A percentile compares a stretch with the other conserved stretches of the same genome.
Evolutionary conservation across 2,113 vertebrate species (phyloP).

Genomic region (Sterrhoptilus dennistouni): DNA sequence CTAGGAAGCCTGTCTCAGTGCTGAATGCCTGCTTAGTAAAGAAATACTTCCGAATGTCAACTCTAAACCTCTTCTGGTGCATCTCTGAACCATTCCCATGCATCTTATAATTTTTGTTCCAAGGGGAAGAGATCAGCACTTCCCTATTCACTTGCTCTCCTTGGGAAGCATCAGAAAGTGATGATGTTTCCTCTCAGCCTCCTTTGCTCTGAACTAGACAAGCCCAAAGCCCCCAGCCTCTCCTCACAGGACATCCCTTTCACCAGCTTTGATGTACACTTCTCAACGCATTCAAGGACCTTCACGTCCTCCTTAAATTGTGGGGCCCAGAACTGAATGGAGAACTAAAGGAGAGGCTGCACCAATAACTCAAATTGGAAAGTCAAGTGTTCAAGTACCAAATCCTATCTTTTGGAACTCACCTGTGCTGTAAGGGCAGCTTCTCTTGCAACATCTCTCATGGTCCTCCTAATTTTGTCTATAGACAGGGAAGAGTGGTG

Average conservation of each 20-base stretch:
- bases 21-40: neutral
- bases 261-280: neutral
- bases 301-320: neutral
- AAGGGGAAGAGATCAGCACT: neutral
- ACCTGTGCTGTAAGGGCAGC: neutral
- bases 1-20: neutral
- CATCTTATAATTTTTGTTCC: neutral
- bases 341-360: neutral
- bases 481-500: neutral
- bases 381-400: rapidly evolving
- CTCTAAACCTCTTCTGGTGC: neutral
- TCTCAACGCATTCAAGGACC: neutral
- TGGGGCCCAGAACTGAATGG: neutral
- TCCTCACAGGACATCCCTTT: neutral
- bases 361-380: neutral
- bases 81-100: neutral
- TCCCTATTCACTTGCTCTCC: neutral
- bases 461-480: neutral
- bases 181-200: neutral
- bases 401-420: neutral
- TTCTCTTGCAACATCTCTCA: neutral
- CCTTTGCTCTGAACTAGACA: neutral
- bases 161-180: neutral
- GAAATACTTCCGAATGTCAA: neutral
- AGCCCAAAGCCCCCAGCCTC: neutral